Evolutionary conservation across 2,113 vertebrate genomes (phyloP).

Genomic region (Rhinogobius similis): DNA sequence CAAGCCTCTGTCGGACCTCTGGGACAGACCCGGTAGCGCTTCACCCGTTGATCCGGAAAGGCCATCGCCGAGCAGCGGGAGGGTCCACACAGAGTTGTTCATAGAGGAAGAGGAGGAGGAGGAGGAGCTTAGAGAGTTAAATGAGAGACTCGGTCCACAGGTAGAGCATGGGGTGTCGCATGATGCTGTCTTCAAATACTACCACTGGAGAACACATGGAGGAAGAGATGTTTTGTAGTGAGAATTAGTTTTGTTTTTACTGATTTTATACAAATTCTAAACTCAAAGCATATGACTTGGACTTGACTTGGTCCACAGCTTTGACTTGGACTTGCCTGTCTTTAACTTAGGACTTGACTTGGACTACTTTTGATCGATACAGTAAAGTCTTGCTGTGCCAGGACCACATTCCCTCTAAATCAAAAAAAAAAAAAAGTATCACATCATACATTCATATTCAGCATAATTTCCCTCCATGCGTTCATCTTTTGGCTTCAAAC

Average conservation of each 20-base stretch:
- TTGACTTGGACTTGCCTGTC: too few relatives aligned
- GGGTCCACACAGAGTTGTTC: constrained; percentile 77
- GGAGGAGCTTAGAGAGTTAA: constrained; percentile 31
- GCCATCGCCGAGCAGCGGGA: constrained; percentile 50
- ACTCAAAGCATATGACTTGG: too few relatives aligned
- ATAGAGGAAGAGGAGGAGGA: constrained; percentile 85
- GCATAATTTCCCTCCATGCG: constrained; percentile 28
- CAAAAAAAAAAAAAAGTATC: too few relatives aligned
- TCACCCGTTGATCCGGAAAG: constrained; percentile 48
- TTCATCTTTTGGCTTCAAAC: neutral
- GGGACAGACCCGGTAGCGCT: constrained; percentile 31
- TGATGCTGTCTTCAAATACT: constrained; percentile 10
- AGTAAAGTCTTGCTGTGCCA: too few relatives aligned
- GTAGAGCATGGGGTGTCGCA: constrained; percentile 78
- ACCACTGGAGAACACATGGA: constrained; percentile 24
- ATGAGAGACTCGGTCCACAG: constrained; percentile 76
- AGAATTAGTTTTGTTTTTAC: too few relatives aligned
- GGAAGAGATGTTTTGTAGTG: neutral
- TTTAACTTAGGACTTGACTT: too few relatives aligned
- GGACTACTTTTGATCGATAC: too few relatives aligned
- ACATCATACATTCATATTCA: too few relatives aligned
- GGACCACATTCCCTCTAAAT: too few relatives aligned
- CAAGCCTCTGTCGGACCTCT: constrained; percentile 59
- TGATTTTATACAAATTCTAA: too few relatives aligned
- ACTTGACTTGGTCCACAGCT: too few relatives aligned